These are phyloP conservation scores for Vombatus ursinus DNA, from an alignment of 2,113 vertebrate genomes.

Conservation along the genomic window DNA sequence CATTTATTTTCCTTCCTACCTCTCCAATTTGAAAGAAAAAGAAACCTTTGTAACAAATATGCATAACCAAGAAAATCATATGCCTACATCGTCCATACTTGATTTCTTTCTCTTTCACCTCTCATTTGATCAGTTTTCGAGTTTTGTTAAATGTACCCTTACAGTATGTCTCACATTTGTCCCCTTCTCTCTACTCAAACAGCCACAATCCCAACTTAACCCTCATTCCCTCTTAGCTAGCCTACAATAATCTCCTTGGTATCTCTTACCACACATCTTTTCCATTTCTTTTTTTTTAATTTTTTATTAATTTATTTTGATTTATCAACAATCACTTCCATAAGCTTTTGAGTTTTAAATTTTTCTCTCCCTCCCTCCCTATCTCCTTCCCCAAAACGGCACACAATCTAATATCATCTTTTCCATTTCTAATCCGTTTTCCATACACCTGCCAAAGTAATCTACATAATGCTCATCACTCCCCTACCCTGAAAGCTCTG, in stretches of 20 bases:
- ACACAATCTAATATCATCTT: too few species aligned
- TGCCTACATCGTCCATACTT: neutral
- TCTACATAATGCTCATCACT: neutral
- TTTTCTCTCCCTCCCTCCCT: too few species aligned
- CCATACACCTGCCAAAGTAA: neutral
- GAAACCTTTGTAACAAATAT: neutral
- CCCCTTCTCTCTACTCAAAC: neutral
- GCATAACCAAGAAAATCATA: neutral
- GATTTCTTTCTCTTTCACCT: neutral
- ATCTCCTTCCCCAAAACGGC: too few species aligned
- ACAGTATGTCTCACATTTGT: neutral
- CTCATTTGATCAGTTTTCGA: neutral
- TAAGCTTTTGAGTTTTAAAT: too few species aligned
- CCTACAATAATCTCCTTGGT: neutral
- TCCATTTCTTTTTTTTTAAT: too few species aligned
- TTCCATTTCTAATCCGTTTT: neutral
- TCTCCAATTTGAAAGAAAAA: neutral
- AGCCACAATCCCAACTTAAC: neutral
- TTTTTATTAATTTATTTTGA: too few species aligned
- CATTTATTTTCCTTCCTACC: neutral
- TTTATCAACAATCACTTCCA: too few species aligned
- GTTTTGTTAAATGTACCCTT: neutral
- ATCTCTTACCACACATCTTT: too few species aligned
- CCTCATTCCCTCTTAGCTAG: neutral
- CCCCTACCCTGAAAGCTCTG: neutral